phyloP scores from a whole-genome alignment of 2,113 vertebrate genomes.

The Enhydra lutris region DNA sequence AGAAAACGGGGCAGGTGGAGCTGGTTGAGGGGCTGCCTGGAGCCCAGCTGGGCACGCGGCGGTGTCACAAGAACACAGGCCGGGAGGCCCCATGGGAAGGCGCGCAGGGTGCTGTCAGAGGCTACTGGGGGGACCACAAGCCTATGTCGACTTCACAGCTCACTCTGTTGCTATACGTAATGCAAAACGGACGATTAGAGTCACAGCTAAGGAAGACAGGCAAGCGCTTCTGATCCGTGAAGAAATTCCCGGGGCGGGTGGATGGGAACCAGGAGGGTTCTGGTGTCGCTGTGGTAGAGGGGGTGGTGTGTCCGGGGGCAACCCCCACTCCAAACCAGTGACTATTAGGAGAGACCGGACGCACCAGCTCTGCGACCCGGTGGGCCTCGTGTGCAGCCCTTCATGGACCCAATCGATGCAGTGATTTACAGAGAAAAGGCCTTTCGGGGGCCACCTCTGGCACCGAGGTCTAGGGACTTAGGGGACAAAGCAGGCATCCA shows the following conservation, averaged over 20 bases:
- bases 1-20: rapidly evolving
- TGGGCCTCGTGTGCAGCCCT: constrained; percentile 44
- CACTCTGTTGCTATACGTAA: rapidly evolving
- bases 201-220: neutral
- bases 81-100: neutral
- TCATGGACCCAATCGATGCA: constrained; percentile 57
- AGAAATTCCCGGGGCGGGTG: rapidly evolving
- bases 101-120: rapidly evolving
- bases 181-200: neutral
- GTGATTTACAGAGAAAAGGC: constrained; percentile 60
- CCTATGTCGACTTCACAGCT: neutral
- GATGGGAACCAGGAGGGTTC: neutral
- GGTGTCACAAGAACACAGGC: rapidly evolving
- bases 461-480: neutral
- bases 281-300: neutral
- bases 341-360: neutral
- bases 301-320: neutral
- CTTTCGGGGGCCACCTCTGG: constrained; percentile 29
- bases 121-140: neutral
- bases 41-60: rapidly evolving
- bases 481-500: constrained; percentile 29
- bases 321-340: neutral
- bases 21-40: neutral
- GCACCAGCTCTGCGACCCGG: constrained; percentile 19
- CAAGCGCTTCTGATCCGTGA: neutral